Conservation (phyloP, 2,888 invertebrate species). For the Cantharis nigra region DNA sequence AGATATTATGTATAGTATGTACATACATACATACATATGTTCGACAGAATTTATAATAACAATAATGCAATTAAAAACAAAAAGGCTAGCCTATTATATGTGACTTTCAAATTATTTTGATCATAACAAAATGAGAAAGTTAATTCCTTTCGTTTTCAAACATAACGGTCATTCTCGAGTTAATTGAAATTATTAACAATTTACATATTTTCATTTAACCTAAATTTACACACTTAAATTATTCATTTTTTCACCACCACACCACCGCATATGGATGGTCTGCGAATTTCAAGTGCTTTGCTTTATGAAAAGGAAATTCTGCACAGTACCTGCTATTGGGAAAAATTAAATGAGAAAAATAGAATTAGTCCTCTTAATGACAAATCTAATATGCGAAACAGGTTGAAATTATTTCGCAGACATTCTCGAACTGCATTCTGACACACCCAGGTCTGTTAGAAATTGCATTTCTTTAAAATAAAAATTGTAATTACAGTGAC, state of each 20-base stretch:
- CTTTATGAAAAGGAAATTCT: too few species aligned
- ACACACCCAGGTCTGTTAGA: slow-evolving; percentile 17
- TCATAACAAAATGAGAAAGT: slow-evolving; percentile 2
- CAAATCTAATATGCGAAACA: not conserved
- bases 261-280: not conserved
- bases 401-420: slow-evolving; percentile 1
- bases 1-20: not conserved
- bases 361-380: not conserved
- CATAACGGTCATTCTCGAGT: not conserved
- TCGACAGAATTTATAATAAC: not conserved
- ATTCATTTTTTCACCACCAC: not conserved
- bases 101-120: not conserved
- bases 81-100: not conserved
- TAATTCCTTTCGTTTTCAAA: slow-evolving; percentile 3
- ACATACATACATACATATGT: not conserved
- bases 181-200: not conserved
- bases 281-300: too few species aligned
- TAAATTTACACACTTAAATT: not conserved
- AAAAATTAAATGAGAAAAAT: not conserved
- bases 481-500: not conserved
- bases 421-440: slow-evolving; percentile 16
- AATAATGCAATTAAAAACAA: not conserved
- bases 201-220: slow-evolving; percentile 1
- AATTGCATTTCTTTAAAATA: slow-evolving; percentile 6
- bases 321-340: not conserved